Base-by-base conservation (phyloP, 2,113 vertebrate species). In the Brachyhypopomus gauderio region DNA sequence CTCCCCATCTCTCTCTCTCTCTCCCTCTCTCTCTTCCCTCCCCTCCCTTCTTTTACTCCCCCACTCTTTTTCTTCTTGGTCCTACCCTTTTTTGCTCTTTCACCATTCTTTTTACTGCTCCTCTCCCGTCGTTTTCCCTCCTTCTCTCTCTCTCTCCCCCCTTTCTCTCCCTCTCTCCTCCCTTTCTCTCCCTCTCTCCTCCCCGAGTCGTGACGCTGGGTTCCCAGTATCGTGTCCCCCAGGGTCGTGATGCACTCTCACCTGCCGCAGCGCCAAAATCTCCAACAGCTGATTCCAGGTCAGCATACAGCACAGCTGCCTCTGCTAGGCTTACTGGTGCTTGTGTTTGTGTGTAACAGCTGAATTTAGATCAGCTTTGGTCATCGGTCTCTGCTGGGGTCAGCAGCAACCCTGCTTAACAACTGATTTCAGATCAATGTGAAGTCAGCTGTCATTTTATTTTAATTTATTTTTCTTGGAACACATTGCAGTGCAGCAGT, bases 161-260 rank as follows among this genome's bases (percentile, higher is more conserved):
- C 23, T 16, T 1, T 16, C 14, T 16, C 16, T 19, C 12, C 2
- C 60, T 16, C 23, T 27, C 60, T 14, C 23, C 34, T 30, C 22
- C 23, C 27, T 64, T 11, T 38, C 58, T 63, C 75, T 66, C 41
- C 55, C 58, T 67, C 76, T 41, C 52, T 38, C 48, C 38, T 52
- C 78, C 69, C 77, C 23, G 81, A 86, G 85, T 86, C 85, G 81
- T 86, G 85, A 86, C 73, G 85, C 78, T 77, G 80, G 62, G 66
- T 41, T 75, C 63, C 74, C 74, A 82, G 80, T 56, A 27, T 55
- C 52, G 64, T 9, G 70, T 74, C 74, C 85, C 85, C 70, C 78
- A 78, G 78, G 81, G 81, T 75, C 82, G 73, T 67, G 38, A 41
- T 69, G 71, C 64, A 17, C 75, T 72, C 55, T 25, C 52, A 12